Evolutionary conservation across 2,888 invertebrate species (phyloP), one percentile per base, ranked within the genome.

Genomic region (Nomada fucata): DNA sequence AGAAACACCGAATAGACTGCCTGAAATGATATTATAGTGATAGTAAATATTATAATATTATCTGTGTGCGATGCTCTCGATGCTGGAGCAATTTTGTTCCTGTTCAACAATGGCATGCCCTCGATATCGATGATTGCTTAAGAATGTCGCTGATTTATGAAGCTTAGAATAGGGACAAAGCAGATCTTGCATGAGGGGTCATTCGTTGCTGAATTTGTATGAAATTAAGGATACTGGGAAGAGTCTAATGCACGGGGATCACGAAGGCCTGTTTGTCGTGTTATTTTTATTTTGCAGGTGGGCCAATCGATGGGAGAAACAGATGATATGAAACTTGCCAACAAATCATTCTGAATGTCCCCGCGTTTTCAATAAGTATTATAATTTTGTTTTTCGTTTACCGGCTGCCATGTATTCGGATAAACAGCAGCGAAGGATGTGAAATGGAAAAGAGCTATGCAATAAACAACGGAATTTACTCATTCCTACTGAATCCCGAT

Each of bases 391-490:
- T 23, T 13, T n/a, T 50, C 23, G 15, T 36, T 61, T 52, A 13
- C 15, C 13, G 42, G 36, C 13, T 10, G 15, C 52, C 29, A 36
- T 53, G 29, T 18, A 29, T n/a, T 59, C 10, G 29, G 23, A 70
- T 59, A 52, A 63, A n/a, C 42, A 10, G 53, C 23, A 50, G 15
- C 10, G 47, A 42, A 36, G 15, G 15, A 44, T 20, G 26, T 18
- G 13, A 44, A 26, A 53, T 63, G 29, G 47, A 29, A 55, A 64
- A 52, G 4, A 50, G 4, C 52, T n/a, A 13, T 11, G 55, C n/a
- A 20, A 44, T 72, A 64, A 64, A 55, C 53, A 72, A 44, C 20
- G 26, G 44, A 64, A 64, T 72, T 55, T 13, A n/a, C 55, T 26
- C 26, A 3, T 44, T 23, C 18, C 20, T 2, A 5, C 53, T 20